phyloP scores from a whole-genome alignment of 2,888 invertebrate species.

The Drosophila eohydei region DNA sequence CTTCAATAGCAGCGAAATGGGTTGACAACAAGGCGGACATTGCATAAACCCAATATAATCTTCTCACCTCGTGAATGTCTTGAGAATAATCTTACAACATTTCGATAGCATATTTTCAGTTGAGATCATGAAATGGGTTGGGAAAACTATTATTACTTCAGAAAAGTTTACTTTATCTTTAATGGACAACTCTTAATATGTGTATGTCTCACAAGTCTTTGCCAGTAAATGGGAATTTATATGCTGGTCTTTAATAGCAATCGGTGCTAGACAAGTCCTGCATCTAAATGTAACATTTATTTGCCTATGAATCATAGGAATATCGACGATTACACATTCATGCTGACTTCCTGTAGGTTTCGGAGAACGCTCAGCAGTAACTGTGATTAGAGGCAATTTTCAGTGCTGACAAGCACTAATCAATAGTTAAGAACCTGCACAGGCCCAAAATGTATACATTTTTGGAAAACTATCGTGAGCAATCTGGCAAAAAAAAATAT shows the following conservation, averaged over 20 bases:
- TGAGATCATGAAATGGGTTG: no score
- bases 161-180: no score
- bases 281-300: background rate
- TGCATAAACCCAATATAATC: no score
- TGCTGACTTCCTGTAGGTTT: slow-evolving; percentile 50
- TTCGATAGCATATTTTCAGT: no score
- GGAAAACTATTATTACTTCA: no score
- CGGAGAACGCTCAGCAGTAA: slow-evolving; percentile 30
- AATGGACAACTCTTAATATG: no score
- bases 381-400: slow-evolving; percentile 59
- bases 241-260: background rate
- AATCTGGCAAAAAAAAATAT: slow-evolving; percentile 60
- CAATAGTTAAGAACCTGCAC: slow-evolving; percentile 45
- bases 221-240: no score
- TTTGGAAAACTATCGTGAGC: slow-evolving; percentile 37
- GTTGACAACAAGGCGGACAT: no score
- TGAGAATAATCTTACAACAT: no score
- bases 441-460: slow-evolving; percentile 59
- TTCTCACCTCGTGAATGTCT: no score
- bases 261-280: background rate
- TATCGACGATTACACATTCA: slow-evolving; percentile 23
- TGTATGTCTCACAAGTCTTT: no score
- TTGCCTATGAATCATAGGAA: slow-evolving; percentile 31
- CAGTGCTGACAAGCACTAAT: slow-evolving; percentile 70
- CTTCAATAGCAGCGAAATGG: no score